Conservation (phyloP, 2,113 vertebrate species). For the Uria aalge region DNA sequence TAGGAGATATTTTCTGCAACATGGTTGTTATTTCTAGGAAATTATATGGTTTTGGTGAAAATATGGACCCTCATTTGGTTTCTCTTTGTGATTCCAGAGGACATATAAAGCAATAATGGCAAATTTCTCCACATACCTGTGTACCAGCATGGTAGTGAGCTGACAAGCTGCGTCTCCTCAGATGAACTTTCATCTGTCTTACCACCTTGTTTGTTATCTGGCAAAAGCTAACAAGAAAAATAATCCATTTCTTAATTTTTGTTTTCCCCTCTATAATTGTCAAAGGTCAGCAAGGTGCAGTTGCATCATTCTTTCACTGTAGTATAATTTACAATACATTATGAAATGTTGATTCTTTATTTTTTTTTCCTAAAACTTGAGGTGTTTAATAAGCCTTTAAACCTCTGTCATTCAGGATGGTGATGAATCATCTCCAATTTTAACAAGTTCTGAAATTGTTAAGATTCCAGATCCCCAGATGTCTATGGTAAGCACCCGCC, state of each 20-base stretch:
- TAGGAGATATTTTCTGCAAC: neutral
- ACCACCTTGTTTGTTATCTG: neutral
- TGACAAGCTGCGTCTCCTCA: fast-evolving
- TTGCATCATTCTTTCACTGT: neutral
- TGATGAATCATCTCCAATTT: slow-evolving; percentile 86
- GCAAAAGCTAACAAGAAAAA: neutral
- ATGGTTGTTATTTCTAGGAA: neutral
- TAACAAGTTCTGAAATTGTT: slow-evolving; percentile 92
- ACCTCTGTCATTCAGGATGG: slow-evolving; percentile 81
- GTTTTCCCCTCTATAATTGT: neutral
- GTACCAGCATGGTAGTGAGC: neutral
- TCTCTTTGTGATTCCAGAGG: neutral
- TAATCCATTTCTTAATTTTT: neutral
- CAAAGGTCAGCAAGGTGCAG: neutral
- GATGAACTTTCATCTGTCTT: neutral
- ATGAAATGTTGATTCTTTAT: neutral
- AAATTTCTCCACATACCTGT: neutral
- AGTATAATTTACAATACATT: neutral
- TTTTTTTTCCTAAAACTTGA: neutral
- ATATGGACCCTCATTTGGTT: fast-evolving
- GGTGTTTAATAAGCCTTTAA: neutral
- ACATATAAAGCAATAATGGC: fast-evolving
- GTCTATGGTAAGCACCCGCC: slow-evolving; percentile 88
- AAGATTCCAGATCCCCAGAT: slow-evolving; percentile 99
- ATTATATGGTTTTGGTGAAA: neutral